Evolutionary conservation across 2,113 vertebrate genomes (phyloP).

Genomic region (Dicrurus megarhynchus): DNA sequence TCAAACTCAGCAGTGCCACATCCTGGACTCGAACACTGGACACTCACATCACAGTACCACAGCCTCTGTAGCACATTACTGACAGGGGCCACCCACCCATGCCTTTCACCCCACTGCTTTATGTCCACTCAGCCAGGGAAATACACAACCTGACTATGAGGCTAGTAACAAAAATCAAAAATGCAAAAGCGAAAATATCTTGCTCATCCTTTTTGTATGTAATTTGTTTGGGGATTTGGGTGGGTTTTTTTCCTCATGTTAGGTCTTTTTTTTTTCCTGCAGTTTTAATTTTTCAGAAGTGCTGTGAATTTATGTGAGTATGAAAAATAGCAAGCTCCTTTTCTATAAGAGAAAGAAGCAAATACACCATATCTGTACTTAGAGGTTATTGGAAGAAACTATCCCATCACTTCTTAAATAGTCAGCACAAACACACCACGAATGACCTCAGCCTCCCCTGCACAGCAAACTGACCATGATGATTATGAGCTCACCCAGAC

Average conservation of each 20-base stretch:
- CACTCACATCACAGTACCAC: accelerated
- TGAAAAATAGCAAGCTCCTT: not conserved
- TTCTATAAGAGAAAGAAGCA: not conserved
- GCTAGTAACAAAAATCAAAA: not conserved
- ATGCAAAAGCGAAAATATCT: not conserved
- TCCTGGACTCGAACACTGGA: not conserved
- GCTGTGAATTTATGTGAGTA: not conserved
- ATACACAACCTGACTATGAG: not conserved
- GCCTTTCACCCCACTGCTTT: not conserved
- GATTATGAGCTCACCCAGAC: not conserved
- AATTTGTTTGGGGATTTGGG: not conserved
- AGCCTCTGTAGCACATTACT: accelerated
- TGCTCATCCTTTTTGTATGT: not conserved
- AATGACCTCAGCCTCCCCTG: not conserved
- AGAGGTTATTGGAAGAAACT: not conserved
- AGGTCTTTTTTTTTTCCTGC: not conserved
- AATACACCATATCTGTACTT: not conserved
- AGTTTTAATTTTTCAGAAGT: not conserved
- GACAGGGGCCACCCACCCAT: accelerated
- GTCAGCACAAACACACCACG: not conserved
- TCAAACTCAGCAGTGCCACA: not conserved
- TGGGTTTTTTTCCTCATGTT: not conserved
- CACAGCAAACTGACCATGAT: not conserved
- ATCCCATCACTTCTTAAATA: not conserved
- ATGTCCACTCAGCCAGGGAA: not conserved